Evolutionary conservation across 2,113 vertebrate species (phyloP).

Genomic region (Turnix velox): DNA sequence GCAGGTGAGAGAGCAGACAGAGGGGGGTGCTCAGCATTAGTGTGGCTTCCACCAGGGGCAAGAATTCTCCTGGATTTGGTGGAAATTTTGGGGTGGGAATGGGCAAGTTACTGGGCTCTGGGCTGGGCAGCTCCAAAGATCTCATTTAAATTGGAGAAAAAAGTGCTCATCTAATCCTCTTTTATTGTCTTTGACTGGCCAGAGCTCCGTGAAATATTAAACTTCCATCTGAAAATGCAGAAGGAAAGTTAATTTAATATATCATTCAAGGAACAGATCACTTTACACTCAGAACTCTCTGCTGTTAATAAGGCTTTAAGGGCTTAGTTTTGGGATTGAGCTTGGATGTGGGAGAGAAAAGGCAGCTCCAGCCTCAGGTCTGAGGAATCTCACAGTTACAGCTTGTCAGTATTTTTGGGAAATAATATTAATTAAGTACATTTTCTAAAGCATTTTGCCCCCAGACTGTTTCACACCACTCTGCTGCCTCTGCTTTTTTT

Average conservation of each 20-base stretch:
- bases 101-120: accelerated
- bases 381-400: not conserved
- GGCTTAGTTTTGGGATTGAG: not conserved
- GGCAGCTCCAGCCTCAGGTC: not conserved
- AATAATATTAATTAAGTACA: not conserved
- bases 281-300: not conserved
- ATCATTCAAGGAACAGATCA: not conserved
- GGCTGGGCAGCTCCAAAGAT: not conserved
- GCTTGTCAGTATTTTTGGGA: not conserved
- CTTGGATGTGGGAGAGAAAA: not conserved
- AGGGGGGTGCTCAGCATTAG: not conserved
- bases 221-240: not conserved
- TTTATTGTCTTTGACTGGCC: not conserved
- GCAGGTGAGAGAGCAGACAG: not conserved
- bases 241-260: conserved; percentile 7
- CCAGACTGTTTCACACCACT: not conserved
- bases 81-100: accelerated
- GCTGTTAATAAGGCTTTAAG: not conserved
- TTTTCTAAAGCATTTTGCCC: not conserved
- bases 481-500: not conserved
- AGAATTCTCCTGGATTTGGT: too few species aligned
- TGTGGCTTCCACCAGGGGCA: not conserved
- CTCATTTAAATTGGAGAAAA: not conserved
- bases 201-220: not conserved
- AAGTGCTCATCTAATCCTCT: not conserved